A percentile compares a stretch with the other conserved stretches of the same genome.
Conservation (phyloP, 2,113 vertebrate genomes). For the Notarius quadriscutis region DNA sequence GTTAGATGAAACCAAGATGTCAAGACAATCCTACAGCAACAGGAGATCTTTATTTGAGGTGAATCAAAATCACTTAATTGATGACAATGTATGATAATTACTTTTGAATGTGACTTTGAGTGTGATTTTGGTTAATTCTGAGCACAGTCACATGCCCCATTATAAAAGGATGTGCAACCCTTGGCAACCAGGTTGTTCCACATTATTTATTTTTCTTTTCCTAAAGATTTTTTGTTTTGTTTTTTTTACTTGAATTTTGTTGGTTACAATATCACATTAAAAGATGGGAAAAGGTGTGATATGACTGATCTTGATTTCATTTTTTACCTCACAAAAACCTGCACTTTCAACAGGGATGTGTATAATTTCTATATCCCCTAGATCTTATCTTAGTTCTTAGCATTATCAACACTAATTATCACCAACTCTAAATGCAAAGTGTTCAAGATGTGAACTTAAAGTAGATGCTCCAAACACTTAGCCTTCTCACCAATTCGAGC, state of each 20-base stretch:
- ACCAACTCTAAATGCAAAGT: background rate
- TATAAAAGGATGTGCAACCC: background rate
- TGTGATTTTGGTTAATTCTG: background rate
- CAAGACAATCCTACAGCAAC: background rate
- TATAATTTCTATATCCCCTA: background rate
- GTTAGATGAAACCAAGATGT: background rate
- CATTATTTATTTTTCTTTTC: background rate
- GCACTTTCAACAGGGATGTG: background rate
- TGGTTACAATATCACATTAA: background rate
- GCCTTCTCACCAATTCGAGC: conserved; percentile 73
- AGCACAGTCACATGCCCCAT: background rate
- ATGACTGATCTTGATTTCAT: background rate
- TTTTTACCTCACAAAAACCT: background rate
- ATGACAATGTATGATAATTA: background rate
- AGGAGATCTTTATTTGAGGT: background rate
- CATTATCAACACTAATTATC: background rate
- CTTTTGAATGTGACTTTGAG: background rate
- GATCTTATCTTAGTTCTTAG: background rate
- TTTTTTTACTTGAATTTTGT: background rate
- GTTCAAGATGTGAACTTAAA: background rate
- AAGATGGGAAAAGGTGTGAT: background rate
- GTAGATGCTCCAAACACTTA: background rate
- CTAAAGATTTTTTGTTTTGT: background rate
- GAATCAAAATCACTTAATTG: background rate
- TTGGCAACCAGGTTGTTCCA: background rate